Percentiles rank a stretch among this genome's conserved stretches.
phyloP scores from a whole-genome alignment of 2,888 invertebrate species.

The Pedicia rivosa region DNA sequence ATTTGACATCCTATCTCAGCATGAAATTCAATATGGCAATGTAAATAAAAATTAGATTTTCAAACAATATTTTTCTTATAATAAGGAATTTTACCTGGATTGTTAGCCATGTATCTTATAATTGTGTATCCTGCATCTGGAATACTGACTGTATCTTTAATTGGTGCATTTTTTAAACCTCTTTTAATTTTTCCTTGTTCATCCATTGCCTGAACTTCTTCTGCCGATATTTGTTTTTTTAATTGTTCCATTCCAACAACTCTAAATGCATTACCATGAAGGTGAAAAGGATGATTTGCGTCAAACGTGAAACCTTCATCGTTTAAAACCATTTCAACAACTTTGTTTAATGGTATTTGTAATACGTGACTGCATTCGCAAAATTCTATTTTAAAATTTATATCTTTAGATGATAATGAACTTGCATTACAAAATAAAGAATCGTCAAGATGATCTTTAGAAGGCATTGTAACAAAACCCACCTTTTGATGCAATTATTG shows the following conservation, averaged over 20 bases:
- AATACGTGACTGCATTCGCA: conserved; percentile 76
- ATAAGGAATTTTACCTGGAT: no score
- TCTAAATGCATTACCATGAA: conserved; percentile 74
- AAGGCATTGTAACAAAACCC: no score
- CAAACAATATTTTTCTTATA: no score
- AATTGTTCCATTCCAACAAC: conserved; percentile 66
- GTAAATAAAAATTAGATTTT: conserved; percentile 84
- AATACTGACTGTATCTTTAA: conserved; percentile 80
- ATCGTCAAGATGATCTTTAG: conserved; percentile 41
- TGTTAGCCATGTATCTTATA: conserved; percentile 65
- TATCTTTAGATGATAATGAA: conserved; percentile 36
- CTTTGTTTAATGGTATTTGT: conserved; percentile 49
- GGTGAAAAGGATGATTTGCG: conserved; percentile 78
- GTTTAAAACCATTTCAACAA: conserved; percentile 70
- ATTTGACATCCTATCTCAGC: conserved; percentile 58
- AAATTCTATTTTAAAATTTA: conserved; percentile 49
- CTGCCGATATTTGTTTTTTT: conserved; percentile 49
- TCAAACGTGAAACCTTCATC: conserved; percentile 72
- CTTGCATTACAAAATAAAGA: conserved; percentile 60
- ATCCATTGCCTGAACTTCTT: conserved; percentile 53
- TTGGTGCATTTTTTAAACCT: conserved; percentile 55
- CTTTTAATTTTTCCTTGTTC: conserved; percentile 49
- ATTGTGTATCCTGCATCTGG: conserved; percentile 85
- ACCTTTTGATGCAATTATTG: no score
- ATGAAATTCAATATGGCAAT: conserved; percentile 86